Conservation (phyloP, 1,140 invertebrate species). For the Doryteuthis pealeii region DNA sequence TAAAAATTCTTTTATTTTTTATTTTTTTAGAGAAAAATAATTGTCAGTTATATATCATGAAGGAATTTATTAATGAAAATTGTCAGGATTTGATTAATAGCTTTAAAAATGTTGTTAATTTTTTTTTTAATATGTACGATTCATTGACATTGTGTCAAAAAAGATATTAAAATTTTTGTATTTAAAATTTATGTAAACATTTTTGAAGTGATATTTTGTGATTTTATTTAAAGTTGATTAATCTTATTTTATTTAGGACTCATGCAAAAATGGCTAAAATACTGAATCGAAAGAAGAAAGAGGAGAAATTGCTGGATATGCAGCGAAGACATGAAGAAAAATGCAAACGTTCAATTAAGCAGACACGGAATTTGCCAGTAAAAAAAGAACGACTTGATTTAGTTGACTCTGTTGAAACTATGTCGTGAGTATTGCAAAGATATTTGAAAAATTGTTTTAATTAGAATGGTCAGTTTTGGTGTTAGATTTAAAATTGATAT, state of each 20-base stretch:
- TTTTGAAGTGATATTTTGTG: too few relatives aligned
- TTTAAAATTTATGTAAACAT: too few relatives aligned
- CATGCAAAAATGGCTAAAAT: slow-evolving; percentile 33
- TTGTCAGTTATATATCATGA: too few relatives aligned
- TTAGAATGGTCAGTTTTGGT: neutral
- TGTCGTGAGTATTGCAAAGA: neutral
- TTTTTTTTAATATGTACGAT: too few relatives aligned
- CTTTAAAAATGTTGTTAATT: too few relatives aligned
- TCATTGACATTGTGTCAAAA: too few relatives aligned
- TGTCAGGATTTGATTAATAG: too few relatives aligned
- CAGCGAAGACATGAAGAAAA: slow-evolving; percentile 44
- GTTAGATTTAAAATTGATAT: neutral
- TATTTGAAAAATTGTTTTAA: neutral
- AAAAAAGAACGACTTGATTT: slow-evolving; percentile 35
- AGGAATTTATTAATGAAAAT: too few relatives aligned
- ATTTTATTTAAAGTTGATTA: too few relatives aligned
- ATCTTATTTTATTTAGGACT: slow-evolving; percentile 1
- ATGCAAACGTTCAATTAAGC: slow-evolving; percentile 37
- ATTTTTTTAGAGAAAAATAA: too few relatives aligned
- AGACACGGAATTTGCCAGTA: slow-evolving; percentile 23
- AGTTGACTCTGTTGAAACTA: neutral
- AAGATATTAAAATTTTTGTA: too few relatives aligned
- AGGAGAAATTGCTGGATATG: slow-evolving; percentile 42
- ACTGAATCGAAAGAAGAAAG: slow-evolving; percentile 28
- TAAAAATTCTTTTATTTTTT: too few relatives aligned